Evolutionary conservation across 92 coral and sea anemone species (phyloP).

Genomic region (Epizoanthus rinbou): DNA sequence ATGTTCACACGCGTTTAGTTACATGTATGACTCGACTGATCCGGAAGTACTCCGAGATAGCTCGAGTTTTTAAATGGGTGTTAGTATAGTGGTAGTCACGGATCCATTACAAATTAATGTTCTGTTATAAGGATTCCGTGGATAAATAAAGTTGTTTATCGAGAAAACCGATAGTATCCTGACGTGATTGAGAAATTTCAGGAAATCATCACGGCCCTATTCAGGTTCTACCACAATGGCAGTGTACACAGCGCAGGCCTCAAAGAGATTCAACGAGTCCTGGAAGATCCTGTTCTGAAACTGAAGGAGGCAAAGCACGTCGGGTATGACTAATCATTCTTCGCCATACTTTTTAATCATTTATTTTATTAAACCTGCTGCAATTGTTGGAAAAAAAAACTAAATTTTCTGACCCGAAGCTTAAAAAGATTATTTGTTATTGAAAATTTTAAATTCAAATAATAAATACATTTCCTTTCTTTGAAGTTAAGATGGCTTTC

Average conservation of each 20-base stretch:
- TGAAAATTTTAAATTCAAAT: not conserved
- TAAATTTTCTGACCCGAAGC: no score
- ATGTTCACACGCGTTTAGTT: no score
- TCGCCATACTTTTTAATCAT: not conserved
- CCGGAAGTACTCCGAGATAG: no score
- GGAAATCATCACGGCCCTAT: conserved; percentile 3
- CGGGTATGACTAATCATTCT: not conserved
- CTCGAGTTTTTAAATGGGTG: no score
- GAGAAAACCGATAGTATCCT: no score
- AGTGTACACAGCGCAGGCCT: conserved; percentile 5
- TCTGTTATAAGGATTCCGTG: no score
- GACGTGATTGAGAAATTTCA: conserved; percentile 1
- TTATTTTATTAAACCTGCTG: not conserved
- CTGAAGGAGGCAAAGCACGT: conserved; percentile 20
- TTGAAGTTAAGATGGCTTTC: conserved; percentile 9
- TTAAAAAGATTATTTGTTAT: not conserved
- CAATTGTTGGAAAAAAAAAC: not conserved
- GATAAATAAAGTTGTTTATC: no score
- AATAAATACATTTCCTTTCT: not conserved
- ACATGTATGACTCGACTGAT: no score
- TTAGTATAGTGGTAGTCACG: no score
- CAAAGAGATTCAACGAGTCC: conserved; percentile 13
- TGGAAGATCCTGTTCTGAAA: conserved; percentile 21
- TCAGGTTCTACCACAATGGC: conserved; percentile 8
- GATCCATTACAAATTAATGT: no score